These are phyloP conservation scores for Sylvicola fuscatus DNA, from an alignment of 2,888 invertebrate genomes.

Conservation along the genomic window DNA sequence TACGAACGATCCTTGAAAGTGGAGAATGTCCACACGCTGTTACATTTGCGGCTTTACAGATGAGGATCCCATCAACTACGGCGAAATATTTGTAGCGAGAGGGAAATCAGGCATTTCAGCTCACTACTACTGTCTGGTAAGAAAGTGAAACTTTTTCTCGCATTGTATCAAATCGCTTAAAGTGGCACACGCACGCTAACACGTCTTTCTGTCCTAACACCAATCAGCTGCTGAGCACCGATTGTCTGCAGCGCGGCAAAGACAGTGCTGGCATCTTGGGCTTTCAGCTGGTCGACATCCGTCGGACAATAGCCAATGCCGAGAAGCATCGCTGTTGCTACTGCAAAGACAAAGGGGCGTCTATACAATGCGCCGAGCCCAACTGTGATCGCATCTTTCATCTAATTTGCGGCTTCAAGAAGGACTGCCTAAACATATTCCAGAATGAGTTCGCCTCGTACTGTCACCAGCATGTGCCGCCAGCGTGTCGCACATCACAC, in stretches of 20 bases:
- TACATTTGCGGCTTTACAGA: no score
- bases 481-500: no score
- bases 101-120: no score
- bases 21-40: no score
- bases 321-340: background rate
- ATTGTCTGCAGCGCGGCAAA: background rate
- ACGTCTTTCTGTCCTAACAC: no score
- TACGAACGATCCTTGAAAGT: no score
- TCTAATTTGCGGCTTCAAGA: background rate
- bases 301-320: background rate
- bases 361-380: background rate
- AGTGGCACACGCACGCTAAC: no score
- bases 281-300: background rate
- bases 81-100: no score
- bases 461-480: background rate
- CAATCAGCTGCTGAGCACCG: background rate
- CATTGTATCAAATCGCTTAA: no score
- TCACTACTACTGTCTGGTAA: no score
- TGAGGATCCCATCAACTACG: no score
- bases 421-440: background rate
- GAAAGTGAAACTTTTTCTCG: no score
- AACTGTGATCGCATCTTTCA: background rate
- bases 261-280: background rate
- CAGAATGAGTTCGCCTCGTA: background rate
- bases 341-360: background rate